A percentile compares a stretch with the other conserved stretches of the same genome.
These are phyloP conservation scores for Hylyphantes graminicola DNA, from an alignment of 1,140 invertebrate species.

Conservation along the genomic window DNA sequence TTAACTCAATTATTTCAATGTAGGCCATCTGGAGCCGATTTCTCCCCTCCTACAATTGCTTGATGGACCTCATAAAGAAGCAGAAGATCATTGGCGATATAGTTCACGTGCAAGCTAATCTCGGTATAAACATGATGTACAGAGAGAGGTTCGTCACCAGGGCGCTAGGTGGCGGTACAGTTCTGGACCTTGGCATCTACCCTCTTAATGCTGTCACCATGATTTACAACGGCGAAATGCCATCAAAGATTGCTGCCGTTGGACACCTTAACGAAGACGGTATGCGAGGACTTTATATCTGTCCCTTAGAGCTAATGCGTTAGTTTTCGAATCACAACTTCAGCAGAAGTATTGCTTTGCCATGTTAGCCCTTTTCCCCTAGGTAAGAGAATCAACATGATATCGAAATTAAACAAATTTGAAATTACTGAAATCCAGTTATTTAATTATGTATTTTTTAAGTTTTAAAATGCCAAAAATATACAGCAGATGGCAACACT, in stretches of 20 bases:
- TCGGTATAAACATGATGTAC: slow-evolving; percentile 74
- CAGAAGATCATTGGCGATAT: slow-evolving; percentile 78
- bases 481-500: too few species aligned
- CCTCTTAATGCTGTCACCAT: slow-evolving; percentile 79
- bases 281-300: neutral
- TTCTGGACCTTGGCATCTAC: slow-evolving; percentile 88
- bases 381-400: too few species aligned
- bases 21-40: slow-evolving; percentile 84
- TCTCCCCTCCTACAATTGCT: slow-evolving; percentile 78
- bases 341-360: too few species aligned
- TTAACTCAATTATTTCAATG: neutral
- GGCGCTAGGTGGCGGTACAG: slow-evolving; percentile 80
- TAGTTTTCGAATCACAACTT: too few species aligned
- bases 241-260: slow-evolving; percentile 73
- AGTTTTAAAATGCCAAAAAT: too few species aligned
- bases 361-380: too few species aligned
- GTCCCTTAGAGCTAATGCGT: too few species aligned
- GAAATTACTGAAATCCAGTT: too few species aligned
- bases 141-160: slow-evolving; percentile 75
- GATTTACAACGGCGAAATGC: slow-evolving; percentile 75
- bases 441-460: too few species aligned
- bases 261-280: slow-evolving; percentile 78
- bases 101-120: slow-evolving; percentile 75
- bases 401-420: too few species aligned
- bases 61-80: slow-evolving; percentile 74